Evolutionary conservation across 1,140 invertebrate genomes (phyloP).

Genomic region (Gryllus bimaculatus): DNA sequence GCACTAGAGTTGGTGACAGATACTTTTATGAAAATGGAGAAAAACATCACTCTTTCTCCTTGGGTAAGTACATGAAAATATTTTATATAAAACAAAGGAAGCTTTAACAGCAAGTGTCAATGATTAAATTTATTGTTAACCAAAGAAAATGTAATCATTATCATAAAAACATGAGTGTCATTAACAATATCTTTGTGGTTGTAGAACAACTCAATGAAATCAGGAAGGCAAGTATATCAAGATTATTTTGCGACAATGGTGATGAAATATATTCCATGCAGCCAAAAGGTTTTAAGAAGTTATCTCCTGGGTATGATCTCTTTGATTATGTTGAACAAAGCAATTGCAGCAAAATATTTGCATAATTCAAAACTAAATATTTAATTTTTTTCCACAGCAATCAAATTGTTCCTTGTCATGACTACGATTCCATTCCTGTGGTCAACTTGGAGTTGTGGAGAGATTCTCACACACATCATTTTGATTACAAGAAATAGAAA

Average conservation of each 20-base stretch:
- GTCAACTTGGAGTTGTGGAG: constrained; percentile 57
- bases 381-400: constrained; percentile 46
- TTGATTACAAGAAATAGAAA: not conserved
- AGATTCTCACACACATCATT: constrained; percentile 28
- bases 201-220: constrained; percentile 78
- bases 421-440: constrained; percentile 41
- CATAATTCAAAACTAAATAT: not conserved
- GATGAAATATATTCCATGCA: constrained; percentile 67
- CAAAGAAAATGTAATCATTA: not conserved
- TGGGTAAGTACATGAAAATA: constrained; percentile 43
- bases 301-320: constrained; percentile 45
- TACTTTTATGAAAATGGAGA: constrained; percentile 70
- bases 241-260: constrained; percentile 80
- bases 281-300: constrained; percentile 47
- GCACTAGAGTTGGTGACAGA: constrained; percentile 71
- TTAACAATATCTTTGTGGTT: constrained; percentile 25
- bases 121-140: not conserved
- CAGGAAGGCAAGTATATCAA: constrained; percentile 67
- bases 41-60: constrained; percentile 55
- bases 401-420: constrained; percentile 49
- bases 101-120: not conserved
- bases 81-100: not conserved
- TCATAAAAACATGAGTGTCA: not conserved
- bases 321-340: not conserved
- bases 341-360: not conserved